Evolutionary conservation across 2,888 invertebrate genomes (phyloP), one percentile per base, ranked within the genome.

Genomic region (Odontothrips loti): DNA sequence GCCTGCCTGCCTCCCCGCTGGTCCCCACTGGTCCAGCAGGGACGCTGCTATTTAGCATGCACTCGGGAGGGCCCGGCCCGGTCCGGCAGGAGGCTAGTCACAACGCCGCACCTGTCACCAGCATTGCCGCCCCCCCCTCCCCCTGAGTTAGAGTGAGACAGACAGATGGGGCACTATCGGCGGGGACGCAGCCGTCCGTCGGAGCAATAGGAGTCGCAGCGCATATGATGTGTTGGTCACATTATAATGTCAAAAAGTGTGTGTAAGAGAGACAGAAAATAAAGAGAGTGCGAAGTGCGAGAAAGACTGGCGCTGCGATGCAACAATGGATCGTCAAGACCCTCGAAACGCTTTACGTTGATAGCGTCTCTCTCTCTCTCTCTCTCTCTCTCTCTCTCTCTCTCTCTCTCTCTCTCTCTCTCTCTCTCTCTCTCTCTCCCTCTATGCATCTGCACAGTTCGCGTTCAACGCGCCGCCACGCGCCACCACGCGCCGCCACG

Each of bases 261-360:
- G 12, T 2, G 51, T 2, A 10, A 20, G 20, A 20, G 15, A 20
- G 58, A 58, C 0, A 17, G 58, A 58, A 15, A 17, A 58, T 11
- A 58, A 15, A 17, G 17, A 58, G n/a, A 15, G 58, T 6, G 15
- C 4, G 15, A n/a, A 15, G 58, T 8, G 1, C 6, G 58, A 0
- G 58, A 15, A 58, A 58, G 58, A 15, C 20, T n/a, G 58, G 58
- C 58, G 58, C 6, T 8, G 15, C 58, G 34, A 6, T 58, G 58
- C 58, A 58, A 58, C 58, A 58, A 58, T 58, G n/a, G 58, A 58
- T 58, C 58, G 58, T 58, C 58, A 58, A 43, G 58, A 58, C 58
- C n/a, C 68, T 75, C 68, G 68, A 75, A 75, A 75, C 23, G 68
- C 68, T 75, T 27, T 75, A 75, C 68, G 23, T 75, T 75, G 68